A percentile compares a stretch with the other conserved stretches of the same genome.
Conservation (phyloP, 2,888 invertebrate species). For the Scrobipalpa atriplicella region DNA sequence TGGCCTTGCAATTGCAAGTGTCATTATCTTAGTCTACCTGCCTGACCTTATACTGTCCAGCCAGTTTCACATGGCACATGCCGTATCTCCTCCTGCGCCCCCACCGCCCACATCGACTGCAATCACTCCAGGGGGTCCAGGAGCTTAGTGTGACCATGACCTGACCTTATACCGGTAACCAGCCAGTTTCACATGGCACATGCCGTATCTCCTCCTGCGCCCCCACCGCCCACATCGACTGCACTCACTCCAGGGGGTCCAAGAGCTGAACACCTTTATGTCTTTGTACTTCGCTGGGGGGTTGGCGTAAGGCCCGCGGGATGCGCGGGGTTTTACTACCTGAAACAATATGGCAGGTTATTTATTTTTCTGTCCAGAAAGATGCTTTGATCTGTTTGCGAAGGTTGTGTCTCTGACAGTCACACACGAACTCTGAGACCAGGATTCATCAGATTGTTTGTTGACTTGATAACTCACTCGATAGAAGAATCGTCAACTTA, state of each 20-base stretch:
- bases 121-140: conserved; percentile 61
- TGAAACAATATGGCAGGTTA: too few species aligned
- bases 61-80: background rate
- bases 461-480: too few species aligned
- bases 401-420: too few species aligned
- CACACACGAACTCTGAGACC: too few species aligned
- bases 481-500: too few species aligned
- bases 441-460: too few species aligned
- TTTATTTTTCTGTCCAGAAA: too few species aligned
- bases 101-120: background rate
- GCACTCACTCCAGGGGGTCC: conserved; percentile 86
- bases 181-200: conserved; percentile 75
- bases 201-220: conserved; percentile 81
- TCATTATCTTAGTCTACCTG: background rate
- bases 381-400: too few species aligned
- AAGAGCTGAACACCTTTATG: conserved; percentile 77
- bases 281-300: conserved; percentile 30
- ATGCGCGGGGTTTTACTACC: conserved; percentile 49
- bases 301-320: conserved; percentile 45
- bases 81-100: background rate
- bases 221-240: conserved; percentile 84
- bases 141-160: conserved; percentile 54
- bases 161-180: background rate
- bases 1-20: too few species aligned
- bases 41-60: background rate